phyloP scores from a whole-genome alignment of 2,797 vertebrate species.

The Falco biarmicus region DNA sequence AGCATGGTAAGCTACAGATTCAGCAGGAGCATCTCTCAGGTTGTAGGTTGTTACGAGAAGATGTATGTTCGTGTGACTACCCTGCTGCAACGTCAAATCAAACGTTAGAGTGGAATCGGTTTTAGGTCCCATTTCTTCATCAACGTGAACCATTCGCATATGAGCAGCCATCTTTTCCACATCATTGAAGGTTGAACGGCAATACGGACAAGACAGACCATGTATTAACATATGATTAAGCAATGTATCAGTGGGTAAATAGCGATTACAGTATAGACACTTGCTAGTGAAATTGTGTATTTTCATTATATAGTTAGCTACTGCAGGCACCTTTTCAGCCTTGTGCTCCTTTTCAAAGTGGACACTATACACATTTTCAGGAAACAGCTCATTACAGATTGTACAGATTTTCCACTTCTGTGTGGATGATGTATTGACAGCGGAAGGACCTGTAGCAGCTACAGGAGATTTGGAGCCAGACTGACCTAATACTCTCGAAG shows the following conservation, averaged over 20 bases:
- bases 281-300: conserved; percentile 99
- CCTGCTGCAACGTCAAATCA: conserved; percentile 96
- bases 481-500: conserved; percentile 86
- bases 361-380: conserved; percentile 96
- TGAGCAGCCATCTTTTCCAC: conserved; percentile 99
- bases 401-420: conserved; percentile 99
- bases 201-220: conserved; percentile 94
- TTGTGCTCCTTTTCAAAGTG: conserved; percentile 99
- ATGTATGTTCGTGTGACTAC: conserved; percentile 97
- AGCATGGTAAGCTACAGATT: conserved; percentile 94
- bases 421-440: conserved; percentile 92
- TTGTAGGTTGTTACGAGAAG: conserved; percentile 98
- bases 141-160: conserved; percentile 92
- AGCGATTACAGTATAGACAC: conserved; percentile 99
- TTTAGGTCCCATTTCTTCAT: conserved; percentile 91
- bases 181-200: conserved; percentile 96
- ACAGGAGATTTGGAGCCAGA: conserved; percentile 79
- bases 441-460: conserved; percentile 82
- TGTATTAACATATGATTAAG: conserved; percentile 99
- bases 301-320: conserved; percentile 99
- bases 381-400: conserved; percentile 99
- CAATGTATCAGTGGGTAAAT: conserved; percentile 95
- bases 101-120: conserved; percentile 96
- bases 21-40: conserved; percentile 93
- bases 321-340: conserved; percentile 96